phyloP scores from a whole-genome alignment of 2,797 vertebrate genomes.

The Chiropotes sagulatus region DNA sequence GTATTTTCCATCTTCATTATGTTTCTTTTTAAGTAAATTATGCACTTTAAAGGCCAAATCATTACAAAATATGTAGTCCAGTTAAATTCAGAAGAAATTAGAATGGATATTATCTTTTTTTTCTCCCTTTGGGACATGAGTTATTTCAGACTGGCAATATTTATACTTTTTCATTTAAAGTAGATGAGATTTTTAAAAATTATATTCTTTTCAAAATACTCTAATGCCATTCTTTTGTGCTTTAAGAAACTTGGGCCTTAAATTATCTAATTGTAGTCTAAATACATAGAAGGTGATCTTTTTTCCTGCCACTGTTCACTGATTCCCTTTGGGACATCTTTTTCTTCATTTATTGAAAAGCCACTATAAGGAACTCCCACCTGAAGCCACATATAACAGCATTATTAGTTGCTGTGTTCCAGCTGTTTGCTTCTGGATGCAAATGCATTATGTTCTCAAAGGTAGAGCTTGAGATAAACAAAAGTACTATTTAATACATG shows the following conservation, averaged over 20 bases:
- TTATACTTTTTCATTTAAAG: not conserved
- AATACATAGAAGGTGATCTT: not conserved
- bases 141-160: not conserved
- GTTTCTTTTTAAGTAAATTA: constrained; percentile 19
- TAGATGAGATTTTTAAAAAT: not conserved
- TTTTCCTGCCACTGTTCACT: not conserved
- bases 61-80: not conserved
- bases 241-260: not conserved
- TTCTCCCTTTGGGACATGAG: not conserved
- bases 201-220: not conserved
- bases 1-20: not conserved
- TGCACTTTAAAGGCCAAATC: constrained; percentile 14
- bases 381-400: fast-evolving
- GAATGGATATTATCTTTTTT: not conserved
- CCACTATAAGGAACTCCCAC: not conserved
- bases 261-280: not conserved
- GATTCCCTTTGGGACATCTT: not conserved
- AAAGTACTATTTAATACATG: not conserved
- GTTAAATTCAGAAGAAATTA: constrained; percentile 3
- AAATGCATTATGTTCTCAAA: not conserved
- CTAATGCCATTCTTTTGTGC: not conserved
- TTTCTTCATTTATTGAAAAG: not conserved
- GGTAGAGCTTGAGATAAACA: not conserved
- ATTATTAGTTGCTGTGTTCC: not conserved
- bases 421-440: not conserved